These are phyloP conservation scores for Nephrotoma appendiculata DNA, from an alignment of 2,888 invertebrate genomes.

Conservation along the genomic window DNA sequence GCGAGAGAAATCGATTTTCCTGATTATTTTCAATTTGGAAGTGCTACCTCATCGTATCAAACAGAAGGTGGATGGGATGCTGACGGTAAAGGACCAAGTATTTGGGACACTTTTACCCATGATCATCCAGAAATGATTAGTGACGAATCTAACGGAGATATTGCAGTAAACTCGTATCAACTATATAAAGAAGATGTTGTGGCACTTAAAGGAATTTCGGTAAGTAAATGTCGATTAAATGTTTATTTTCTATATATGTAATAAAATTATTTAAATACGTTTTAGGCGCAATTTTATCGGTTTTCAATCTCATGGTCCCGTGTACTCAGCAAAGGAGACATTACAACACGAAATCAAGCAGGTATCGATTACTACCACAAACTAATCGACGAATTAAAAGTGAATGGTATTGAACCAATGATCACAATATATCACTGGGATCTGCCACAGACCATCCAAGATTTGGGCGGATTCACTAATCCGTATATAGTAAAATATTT, in stretches of 20 bases:
- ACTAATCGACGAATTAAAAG: constrained; percentile 44
- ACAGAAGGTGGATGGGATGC: constrained; percentile 43
- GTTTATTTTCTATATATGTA: constrained; percentile 37
- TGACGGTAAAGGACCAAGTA: not conserved
- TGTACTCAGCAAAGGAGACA: constrained; percentile 41
- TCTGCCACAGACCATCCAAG: constrained; percentile 20
- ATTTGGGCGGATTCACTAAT: constrained; percentile 37
- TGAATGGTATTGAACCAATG: constrained; percentile 44
- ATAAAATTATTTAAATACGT: constrained; percentile 19
- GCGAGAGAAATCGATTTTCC: not conserved
- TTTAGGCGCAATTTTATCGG: constrained; percentile 39
- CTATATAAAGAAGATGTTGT: not conserved
- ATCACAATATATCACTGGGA: constrained; percentile 43
- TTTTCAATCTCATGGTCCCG: constrained; percentile 51
- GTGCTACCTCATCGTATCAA: constrained; percentile 23
- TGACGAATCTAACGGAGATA: not conserved
- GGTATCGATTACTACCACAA: constrained; percentile 50
- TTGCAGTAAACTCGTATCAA: not conserved
- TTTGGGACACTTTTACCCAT: not conserved
- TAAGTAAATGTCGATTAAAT: constrained; percentile 24
- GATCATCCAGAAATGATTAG: not conserved
- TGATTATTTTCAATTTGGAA: not conserved
- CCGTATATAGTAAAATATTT: constrained; percentile 34
- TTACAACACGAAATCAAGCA: constrained; percentile 37
- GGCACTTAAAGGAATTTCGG: not conserved